phyloP scores from a whole-genome alignment of 2,888 invertebrate species.

The Aelia acuminata region DNA sequence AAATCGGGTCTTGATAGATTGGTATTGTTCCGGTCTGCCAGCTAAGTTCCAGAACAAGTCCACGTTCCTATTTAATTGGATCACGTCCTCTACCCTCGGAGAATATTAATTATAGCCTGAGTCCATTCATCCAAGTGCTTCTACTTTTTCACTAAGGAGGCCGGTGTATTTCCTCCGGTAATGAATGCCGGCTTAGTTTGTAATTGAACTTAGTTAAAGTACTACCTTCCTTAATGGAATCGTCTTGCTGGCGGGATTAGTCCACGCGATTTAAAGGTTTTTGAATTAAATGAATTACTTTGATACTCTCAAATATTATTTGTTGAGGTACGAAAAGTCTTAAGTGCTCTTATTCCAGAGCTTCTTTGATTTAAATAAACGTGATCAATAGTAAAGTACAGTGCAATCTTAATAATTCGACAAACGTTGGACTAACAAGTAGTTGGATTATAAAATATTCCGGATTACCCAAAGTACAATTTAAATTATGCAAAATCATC shows the following conservation, averaged over 20 bases:
- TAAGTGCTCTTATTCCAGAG: too few relatives aligned
- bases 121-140: constrained; percentile 23
- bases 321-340: too few relatives aligned
- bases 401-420: too few relatives aligned
- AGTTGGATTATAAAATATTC: too few relatives aligned
- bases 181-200: background rate
- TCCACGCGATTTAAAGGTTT: background rate
- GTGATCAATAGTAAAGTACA: too few relatives aligned
- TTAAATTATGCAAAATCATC: too few relatives aligned
- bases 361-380: too few relatives aligned
- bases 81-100: constrained; percentile 35
- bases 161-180: background rate
- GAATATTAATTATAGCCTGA: constrained; percentile 42
- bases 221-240: background rate
- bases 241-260: background rate
- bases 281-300: background rate
- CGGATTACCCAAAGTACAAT: too few relatives aligned
- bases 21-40: background rate
- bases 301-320: too few relatives aligned
- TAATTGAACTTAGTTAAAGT: background rate
- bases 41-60: constrained; percentile 6
- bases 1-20: constrained; percentile 27
- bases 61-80: constrained; percentile 35
- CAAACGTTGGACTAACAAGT: too few relatives aligned
- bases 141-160: constrained; percentile 30